Percentiles rank a stretch among this genome's conserved stretches.
phyloP scores from a whole-genome alignment of 2,113 vertebrate genomes.

The Neodon shergylaensis region DNA sequence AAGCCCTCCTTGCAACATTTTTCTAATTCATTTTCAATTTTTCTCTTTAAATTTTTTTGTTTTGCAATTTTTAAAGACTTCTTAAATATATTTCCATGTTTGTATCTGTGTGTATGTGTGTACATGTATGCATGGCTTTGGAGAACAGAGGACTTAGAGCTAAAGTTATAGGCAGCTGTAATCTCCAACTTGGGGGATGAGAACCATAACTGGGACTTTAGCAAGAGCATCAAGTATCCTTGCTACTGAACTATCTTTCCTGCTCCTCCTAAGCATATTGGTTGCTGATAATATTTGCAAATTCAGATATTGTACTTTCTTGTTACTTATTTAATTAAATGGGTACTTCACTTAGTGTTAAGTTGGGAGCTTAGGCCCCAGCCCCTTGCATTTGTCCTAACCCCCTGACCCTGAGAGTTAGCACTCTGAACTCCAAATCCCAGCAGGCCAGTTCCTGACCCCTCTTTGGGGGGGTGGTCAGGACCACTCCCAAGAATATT shows the following conservation, averaged over 20 bases:
- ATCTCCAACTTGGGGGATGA: neutral
- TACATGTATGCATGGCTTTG: neutral
- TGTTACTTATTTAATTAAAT: constrained; percentile 34
- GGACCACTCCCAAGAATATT: too few relatives aligned
- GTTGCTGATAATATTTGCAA: neutral
- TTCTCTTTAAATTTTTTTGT: neutral
- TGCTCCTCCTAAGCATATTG: neutral
- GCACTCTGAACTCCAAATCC: too few relatives aligned
- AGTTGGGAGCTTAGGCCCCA: too few relatives aligned
- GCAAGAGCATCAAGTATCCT: neutral
- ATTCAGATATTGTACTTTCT: neutral
- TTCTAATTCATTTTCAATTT: neutral
- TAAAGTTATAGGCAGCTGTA: neutral
- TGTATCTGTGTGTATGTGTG: neutral
- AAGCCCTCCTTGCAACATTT: neutral
- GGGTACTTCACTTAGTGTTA: neutral
- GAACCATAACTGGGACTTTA: neutral
- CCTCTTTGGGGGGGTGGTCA: too few relatives aligned
- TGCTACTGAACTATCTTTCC: neutral
- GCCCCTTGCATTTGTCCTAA: too few relatives aligned
- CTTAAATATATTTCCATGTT: neutral
- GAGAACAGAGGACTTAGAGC: neutral
- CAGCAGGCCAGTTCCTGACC: too few relatives aligned
- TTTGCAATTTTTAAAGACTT: neutral
- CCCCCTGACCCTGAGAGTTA: too few relatives aligned